Base-by-base conservation (phyloP, 2,113 vertebrate species). In the Spea bombifrons region DNA sequence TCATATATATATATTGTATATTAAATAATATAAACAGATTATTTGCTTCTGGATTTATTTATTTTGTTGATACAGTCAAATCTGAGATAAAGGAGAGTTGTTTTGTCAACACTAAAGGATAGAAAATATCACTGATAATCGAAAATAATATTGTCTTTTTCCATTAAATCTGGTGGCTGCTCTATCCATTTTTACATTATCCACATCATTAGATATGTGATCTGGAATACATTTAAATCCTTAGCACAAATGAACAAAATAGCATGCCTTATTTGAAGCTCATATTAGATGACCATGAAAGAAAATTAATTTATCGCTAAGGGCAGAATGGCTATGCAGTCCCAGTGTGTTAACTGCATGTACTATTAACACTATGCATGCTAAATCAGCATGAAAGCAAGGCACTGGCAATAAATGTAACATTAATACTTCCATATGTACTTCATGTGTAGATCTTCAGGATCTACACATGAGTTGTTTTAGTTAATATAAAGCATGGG, bases 261-360 rank as follows among this genome's bases (percentile, higher is more conserved):
- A 76, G 57, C 75, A 76, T 76, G 75, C 75, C 48, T 76, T 76
- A 68, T 68, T 76, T 76, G 50, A 76, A 68, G 57, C 75, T 76
- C 50, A 12, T 64, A 76, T 76, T 68, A 76, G 65, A 45, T 67
- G 12, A 10, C 8, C 17, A 66, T 43, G 50, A 76, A 67, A 67
- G 66, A 75, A 57, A 68, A 77, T 48, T 50, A 63, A 70, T 76
- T 77, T 77, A 63, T 76, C 44, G 61, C 65, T 48, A n/a, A 55
- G 53, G 75, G 45, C 75, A 76, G 45, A 12, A 46, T 63, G 52
- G 57, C 75, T 69, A 12, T 66, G 43, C 46, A 76, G 57, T 55
- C 65, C 65, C n/a, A 17, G 49, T 46, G 43, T 68, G 53, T 57
- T 52, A 55, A 7, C 17, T n/a, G 44, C 43, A 46, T 57, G 50